Evolutionary conservation across 1,140 invertebrate genomes (phyloP).

Genomic region (Eurosta solidaginis): DNA sequence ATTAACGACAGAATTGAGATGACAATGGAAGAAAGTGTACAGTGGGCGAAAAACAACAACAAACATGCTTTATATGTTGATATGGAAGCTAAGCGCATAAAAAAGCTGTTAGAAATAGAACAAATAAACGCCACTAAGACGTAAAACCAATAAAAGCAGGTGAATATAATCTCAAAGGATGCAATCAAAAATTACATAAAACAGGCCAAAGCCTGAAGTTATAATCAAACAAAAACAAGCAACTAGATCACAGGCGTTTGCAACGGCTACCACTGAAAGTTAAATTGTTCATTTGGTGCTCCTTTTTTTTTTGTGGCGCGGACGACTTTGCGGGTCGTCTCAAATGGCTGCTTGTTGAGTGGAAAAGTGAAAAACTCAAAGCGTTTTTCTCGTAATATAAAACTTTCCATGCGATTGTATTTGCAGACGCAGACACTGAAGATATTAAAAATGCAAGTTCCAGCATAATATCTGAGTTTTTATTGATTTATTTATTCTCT

Average conservation of each 20-base stretch:
- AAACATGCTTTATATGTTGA: not conserved
- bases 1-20: too few relatives aligned
- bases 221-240: not conserved
- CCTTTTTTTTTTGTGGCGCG: not conserved
- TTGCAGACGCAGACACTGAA: not conserved
- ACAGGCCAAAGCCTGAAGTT: not conserved
- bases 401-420: not conserved
- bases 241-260: not conserved
- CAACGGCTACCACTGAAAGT: not conserved
- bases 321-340: not conserved
- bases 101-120: not conserved
- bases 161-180: not conserved
- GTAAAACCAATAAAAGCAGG: not conserved
- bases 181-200: too few relatives aligned
- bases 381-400: not conserved
- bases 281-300: too few relatives aligned
- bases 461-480: not conserved
- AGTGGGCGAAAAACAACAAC: not conserved
- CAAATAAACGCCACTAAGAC: not conserved
- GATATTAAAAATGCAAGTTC: slow-evolving; percentile 28
- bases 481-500: not conserved
- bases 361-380: slow-evolving; percentile 28
- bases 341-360: too few relatives aligned
- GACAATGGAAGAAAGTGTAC: not conserved
- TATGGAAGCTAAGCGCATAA: not conserved